Conservation (phyloP, 2,797 vertebrate genomes). For the Merluccius polli region DNA sequence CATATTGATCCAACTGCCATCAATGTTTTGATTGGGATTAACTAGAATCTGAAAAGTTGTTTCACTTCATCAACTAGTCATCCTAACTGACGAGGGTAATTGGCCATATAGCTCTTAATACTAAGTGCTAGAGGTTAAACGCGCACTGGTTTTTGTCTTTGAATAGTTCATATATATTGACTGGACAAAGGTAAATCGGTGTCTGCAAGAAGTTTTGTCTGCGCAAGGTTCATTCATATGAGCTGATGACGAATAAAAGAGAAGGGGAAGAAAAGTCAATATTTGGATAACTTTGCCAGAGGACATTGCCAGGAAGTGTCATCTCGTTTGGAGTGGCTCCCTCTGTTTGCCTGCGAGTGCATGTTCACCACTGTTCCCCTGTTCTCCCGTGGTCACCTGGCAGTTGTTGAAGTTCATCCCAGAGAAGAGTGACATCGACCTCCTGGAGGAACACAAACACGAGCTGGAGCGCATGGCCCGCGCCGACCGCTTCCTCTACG, state of each 20-base stretch:
- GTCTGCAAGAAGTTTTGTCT: too few relatives aligned
- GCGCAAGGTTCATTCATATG: too few relatives aligned
- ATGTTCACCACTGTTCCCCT: too few relatives aligned
- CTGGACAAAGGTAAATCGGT: not conserved
- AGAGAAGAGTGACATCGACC: conserved; percentile 90
- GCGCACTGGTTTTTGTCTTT: not conserved
- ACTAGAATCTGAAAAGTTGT: not conserved
- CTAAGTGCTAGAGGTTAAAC: too few relatives aligned
- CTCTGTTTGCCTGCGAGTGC: too few relatives aligned
- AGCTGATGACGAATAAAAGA: too few relatives aligned
- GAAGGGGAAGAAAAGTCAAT: too few relatives aligned
- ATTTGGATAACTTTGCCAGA: not conserved
- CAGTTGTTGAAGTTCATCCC: conserved; percentile 94
- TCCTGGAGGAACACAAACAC: conserved; percentile 93
- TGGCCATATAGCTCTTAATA: too few relatives aligned
- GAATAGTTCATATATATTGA: not conserved
- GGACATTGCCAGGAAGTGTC: too few relatives aligned
- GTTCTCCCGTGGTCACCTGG: not conserved
- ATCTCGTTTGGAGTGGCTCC: not conserved
- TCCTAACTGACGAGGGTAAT: not conserved
- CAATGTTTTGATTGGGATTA: not conserved
- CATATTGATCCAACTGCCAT: not conserved
- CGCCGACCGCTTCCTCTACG: conserved; percentile 93
- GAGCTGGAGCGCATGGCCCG: conserved; percentile 95
- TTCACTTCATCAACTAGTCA: not conserved